phyloP scores from a whole-genome alignment of 37 sponge, comb jelly and placozoan species.

The Beroe ovata region DNA sequence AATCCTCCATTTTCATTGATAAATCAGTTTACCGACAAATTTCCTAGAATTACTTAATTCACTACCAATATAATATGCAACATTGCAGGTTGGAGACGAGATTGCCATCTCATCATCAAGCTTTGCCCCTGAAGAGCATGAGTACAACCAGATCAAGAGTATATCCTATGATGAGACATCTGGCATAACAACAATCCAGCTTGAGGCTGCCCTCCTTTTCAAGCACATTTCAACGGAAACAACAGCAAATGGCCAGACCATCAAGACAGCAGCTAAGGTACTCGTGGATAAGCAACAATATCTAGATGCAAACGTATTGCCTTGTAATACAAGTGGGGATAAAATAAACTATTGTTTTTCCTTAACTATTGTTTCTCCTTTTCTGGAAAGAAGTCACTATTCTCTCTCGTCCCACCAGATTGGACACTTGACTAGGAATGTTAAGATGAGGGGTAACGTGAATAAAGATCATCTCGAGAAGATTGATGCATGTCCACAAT shows the following conservation, averaged over 20 bases:
- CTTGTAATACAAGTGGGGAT: too few species aligned
- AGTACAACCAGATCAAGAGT: constrained; percentile 75
- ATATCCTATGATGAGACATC: constrained; percentile 52
- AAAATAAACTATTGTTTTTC: too few species aligned
- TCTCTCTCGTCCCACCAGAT: too few species aligned
- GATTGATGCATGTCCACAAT: constrained; percentile 74
- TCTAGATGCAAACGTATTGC: too few species aligned
- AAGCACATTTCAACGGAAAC: constrained; percentile 78
- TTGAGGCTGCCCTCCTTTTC: constrained; percentile 72
- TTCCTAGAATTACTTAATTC: too few species aligned
- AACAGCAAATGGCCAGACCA: constrained; percentile 70
- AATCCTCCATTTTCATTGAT: too few species aligned
- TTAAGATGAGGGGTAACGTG: constrained; percentile 80
- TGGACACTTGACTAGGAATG: constrained; percentile 88
- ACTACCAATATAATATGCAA: too few species aligned
- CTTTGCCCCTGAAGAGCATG: constrained; percentile 86
- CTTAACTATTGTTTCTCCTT: too few species aligned
- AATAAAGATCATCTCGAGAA: constrained; percentile 73
- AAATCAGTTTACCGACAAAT: too few species aligned
- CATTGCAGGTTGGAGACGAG: constrained; percentile 73
- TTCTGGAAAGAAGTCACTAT: too few species aligned
- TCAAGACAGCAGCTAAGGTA: constrained; percentile 84
- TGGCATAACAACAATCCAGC: constrained; percentile 65
- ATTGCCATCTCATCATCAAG: constrained; percentile 87
- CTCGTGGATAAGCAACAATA: too few species aligned